Conservation (phyloP, 1,140 invertebrate species). For the Lasioglossum albipes region DNA sequence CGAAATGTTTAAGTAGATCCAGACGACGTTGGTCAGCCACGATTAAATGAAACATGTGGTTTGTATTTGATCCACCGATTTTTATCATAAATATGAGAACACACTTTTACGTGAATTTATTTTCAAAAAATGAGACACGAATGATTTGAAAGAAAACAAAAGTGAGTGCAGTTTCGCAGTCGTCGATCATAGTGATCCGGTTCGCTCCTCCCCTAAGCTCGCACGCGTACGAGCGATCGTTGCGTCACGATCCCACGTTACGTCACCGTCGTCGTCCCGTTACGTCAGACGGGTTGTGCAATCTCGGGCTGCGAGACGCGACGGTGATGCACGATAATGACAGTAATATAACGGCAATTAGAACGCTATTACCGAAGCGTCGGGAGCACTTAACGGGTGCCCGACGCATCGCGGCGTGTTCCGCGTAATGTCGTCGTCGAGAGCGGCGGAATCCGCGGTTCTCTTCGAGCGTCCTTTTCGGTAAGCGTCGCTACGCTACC, state of each 20-base stretch:
- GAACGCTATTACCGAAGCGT: constrained; percentile 57
- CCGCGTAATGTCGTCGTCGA: background rate
- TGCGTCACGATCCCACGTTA: constrained; percentile 39
- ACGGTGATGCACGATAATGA: constrained; percentile 55
- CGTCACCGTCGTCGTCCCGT: constrained; percentile 39
- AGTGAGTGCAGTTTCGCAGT: background rate
- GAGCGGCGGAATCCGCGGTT: background rate
- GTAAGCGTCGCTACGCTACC: too few relatives aligned
- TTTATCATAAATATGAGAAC: too few relatives aligned
- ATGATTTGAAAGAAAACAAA: too few relatives aligned
- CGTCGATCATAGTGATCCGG: too few relatives aligned
- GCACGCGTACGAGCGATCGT: background rate
- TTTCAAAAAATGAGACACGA: too few relatives aligned
- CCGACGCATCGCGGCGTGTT: constrained; percentile 33
- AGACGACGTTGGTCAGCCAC: too few relatives aligned
- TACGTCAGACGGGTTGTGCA: constrained; percentile 57
- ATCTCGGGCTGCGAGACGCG: constrained; percentile 34
- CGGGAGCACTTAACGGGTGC: constrained; percentile 46
- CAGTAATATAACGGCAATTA: constrained; percentile 62
- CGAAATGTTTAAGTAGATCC: too few relatives aligned
- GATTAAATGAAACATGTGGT: too few relatives aligned
- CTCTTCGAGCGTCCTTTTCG: too few relatives aligned
- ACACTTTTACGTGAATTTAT: too few relatives aligned
- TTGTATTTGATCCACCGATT: too few relatives aligned
- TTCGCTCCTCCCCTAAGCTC: background rate